These are phyloP conservation scores for Urocyon cinereoargenteus DNA, from an alignment of 2,797 vertebrate species.

Conservation along the genomic window DNA sequence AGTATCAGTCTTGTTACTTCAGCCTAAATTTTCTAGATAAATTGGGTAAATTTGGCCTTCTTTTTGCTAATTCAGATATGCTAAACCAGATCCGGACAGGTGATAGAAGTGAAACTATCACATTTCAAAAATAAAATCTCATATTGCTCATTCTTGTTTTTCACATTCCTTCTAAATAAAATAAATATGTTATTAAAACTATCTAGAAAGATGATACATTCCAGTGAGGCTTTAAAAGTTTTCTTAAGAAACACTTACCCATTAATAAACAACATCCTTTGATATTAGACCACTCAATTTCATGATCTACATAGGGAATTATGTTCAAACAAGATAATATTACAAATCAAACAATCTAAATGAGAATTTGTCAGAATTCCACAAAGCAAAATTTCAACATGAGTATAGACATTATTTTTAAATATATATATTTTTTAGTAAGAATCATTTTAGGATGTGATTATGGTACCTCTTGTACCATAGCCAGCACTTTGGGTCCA, in stretches of 20 bases:
- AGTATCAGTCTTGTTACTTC: conserved; percentile 21
- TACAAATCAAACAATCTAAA: conserved; percentile 51
- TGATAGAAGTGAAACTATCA: conserved; percentile 53
- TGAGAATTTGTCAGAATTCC: conserved; percentile 54
- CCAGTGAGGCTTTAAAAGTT: conserved; percentile 42
- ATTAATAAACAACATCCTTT: conserved; percentile 26
- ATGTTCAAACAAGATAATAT: conserved; percentile 40
- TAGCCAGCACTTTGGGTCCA: conserved; percentile 44
- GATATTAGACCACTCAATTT: conserved; percentile 42
- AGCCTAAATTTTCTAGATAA: conserved; percentile 22
- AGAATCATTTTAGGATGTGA: conserved; percentile 28
- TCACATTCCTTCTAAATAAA: conserved; percentile 52
- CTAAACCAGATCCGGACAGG: conserved; percentile 56
- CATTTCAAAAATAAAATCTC: conserved; percentile 54
- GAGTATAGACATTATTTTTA: neutral
- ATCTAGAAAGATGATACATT: conserved; percentile 50
- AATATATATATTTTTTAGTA: neutral
- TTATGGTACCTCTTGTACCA: neutral
- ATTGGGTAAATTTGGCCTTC: conserved; percentile 30
- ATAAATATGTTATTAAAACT: conserved; percentile 35
- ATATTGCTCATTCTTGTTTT: conserved; percentile 50
- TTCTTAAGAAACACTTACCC: conserved; percentile 46
- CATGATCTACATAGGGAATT: neutral
- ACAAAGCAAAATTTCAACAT: conserved; percentile 42
- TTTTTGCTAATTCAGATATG: conserved; percentile 26